Evolutionary conservation across 1,140 invertebrate genomes (phyloP).

Genomic region (Metaphire vulgaris): DNA sequence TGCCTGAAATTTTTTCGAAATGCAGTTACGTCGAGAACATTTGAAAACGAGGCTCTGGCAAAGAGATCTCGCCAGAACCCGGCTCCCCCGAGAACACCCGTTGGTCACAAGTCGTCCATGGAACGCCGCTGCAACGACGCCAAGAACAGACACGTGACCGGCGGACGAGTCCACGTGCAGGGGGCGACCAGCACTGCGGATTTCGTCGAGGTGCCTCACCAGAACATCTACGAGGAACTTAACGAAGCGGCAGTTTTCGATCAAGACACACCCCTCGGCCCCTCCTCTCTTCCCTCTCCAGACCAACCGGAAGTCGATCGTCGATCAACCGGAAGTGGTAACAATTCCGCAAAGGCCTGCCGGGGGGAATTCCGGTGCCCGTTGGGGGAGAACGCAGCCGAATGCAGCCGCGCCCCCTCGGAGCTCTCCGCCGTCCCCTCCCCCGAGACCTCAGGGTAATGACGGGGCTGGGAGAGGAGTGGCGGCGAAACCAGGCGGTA

Average conservation of each 20-base stretch:
- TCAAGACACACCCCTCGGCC: too few relatives aligned
- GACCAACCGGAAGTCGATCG: background rate
- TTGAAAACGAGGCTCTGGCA: background rate
- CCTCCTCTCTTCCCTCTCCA: background rate
- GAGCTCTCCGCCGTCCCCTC: background rate
- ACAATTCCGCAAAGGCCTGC: background rate
- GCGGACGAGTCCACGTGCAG: background rate
- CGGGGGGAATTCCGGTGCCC: background rate
- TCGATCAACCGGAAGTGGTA: background rate
- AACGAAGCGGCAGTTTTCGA: too few relatives aligned
- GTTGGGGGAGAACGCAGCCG: background rate
- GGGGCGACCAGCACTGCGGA: background rate
- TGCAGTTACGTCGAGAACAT: background rate
- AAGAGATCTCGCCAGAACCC: background rate
- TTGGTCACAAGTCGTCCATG: background rate
- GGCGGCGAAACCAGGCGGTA: too few relatives aligned
- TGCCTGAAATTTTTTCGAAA: background rate
- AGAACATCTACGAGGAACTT: background rate
- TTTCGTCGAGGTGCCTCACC: background rate
- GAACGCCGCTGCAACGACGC: background rate
- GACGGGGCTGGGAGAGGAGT: too few relatives aligned
- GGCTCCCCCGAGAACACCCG: background rate
- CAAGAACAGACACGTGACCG: background rate
- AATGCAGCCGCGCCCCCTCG: background rate
- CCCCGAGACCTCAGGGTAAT: background rate